phyloP scores from a whole-genome alignment of 1,140 invertebrate species.

The Leptinotarsa lineolata region DNA sequence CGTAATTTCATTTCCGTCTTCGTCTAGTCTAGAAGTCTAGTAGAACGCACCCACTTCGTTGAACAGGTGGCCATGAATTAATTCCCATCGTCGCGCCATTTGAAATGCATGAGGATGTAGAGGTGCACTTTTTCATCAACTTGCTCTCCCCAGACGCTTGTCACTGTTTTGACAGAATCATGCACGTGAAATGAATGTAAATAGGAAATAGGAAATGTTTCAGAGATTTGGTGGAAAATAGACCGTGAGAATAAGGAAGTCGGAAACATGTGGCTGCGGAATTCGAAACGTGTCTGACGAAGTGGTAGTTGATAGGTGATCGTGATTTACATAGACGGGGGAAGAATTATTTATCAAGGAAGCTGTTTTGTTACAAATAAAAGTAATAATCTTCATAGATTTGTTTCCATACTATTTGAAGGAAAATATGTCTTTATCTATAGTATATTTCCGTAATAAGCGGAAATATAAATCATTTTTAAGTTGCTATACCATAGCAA shows the following conservation, averaged over 20 bases:
- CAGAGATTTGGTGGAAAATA: neutral
- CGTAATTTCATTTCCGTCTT: too few relatives aligned
- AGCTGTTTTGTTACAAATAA: too few relatives aligned
- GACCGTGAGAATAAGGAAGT: conserved; percentile 4
- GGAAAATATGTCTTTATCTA: too few relatives aligned
- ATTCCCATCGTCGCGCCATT: neutral
- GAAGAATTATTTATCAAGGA: neutral
- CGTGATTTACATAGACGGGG: neutral
- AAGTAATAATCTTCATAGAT: too few relatives aligned
- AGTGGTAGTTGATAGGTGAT: neutral
- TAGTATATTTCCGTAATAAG: too few relatives aligned
- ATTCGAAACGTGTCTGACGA: conserved; percentile 8
- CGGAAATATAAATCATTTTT: too few relatives aligned
- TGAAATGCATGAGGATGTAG: conserved; percentile 2
- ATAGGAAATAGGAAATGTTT: conserved; percentile 9
- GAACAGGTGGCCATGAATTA: neutral
- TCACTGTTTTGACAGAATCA: conserved; percentile 8
- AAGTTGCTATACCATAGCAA: too few relatives aligned
- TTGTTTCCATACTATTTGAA: too few relatives aligned
- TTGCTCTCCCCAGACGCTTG: neutral
- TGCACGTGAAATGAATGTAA: conserved; percentile 4
- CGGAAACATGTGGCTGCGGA: neutral
- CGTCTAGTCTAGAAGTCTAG: too few relatives aligned
- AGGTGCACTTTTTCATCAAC: neutral
- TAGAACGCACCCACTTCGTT: too few relatives aligned